A percentile compares a stretch with the other conserved stretches of the same genome.
These are phyloP conservation scores for Lipophrys pholis DNA, from an alignment of 2,113 vertebrate genomes.

Conservation along the genomic window DNA sequence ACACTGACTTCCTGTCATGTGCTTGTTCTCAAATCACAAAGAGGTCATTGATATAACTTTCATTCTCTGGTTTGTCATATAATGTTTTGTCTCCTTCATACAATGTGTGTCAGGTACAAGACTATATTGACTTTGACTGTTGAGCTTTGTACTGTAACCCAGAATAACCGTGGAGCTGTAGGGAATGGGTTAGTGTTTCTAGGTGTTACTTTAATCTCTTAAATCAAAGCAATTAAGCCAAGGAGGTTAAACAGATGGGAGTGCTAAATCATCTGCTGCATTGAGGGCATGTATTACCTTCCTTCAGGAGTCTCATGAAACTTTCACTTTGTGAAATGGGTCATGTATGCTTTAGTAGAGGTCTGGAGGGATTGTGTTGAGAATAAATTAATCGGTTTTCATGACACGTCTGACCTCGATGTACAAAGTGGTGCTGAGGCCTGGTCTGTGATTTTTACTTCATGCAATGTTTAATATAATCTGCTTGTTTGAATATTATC, in stretches of 20 bases:
- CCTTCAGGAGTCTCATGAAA: constrained; percentile 34
- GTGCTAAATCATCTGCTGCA: constrained; percentile 55
- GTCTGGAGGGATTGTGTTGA: constrained; percentile 42
- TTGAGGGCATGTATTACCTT: constrained; percentile 45
- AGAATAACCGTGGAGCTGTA: constrained; percentile 11
- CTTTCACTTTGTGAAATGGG: constrained; percentile 52
- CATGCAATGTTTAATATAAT: no score
- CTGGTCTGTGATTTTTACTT: neutral
- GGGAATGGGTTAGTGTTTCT: constrained; percentile 5
- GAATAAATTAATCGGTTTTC: constrained; percentile 45
- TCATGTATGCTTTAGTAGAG: constrained; percentile 43
- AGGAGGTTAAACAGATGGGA: constrained; percentile 62
- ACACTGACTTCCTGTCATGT: no score
- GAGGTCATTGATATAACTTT: constrained; percentile 36
- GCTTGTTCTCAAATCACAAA: no score
- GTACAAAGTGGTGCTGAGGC: constrained; percentile 11
- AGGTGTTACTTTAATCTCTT: constrained; percentile 31
- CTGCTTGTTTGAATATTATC: no score
- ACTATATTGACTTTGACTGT: neutral
- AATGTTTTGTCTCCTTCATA: neutral
- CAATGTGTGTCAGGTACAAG: neutral
- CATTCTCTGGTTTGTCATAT: neutral
- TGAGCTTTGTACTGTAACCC: neutral
- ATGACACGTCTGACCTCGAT: constrained; percentile 21
- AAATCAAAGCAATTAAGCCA: constrained; percentile 35